A percentile compares a stretch with the other conserved stretches of the same genome.
Evolutionary conservation across 2,113 vertebrate genomes (phyloP).

Genomic region (Psittacara wagleri): DNA sequence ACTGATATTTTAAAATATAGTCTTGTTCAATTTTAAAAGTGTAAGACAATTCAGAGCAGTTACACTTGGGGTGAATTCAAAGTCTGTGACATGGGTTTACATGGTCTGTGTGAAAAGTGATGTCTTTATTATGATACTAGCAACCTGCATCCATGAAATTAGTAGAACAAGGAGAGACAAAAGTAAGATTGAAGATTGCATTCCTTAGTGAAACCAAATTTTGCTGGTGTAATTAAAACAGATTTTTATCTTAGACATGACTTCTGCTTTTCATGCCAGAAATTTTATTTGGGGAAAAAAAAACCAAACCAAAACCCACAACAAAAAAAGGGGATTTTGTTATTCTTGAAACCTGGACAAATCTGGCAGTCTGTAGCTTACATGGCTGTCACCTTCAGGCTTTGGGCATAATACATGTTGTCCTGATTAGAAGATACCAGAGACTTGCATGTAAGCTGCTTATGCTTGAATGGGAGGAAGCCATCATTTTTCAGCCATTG

Average conservation of each 20-base stretch:
- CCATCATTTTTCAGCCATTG: background rate
- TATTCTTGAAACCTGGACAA: background rate
- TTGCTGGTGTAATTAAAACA: background rate
- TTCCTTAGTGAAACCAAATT: background rate
- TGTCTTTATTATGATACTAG: background rate
- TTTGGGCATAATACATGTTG: background rate
- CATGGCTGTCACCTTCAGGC: background rate
- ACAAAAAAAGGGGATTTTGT: fast-evolving
- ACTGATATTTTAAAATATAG: background rate
- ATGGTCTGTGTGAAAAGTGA: background rate
- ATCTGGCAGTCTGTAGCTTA: background rate
- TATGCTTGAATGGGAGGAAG: background rate
- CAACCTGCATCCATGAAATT: background rate
- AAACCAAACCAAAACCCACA: fast-evolving
- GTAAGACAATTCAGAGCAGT: background rate
- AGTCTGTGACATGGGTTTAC: background rate
- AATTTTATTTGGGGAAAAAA: background rate
- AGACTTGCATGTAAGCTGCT: background rate
- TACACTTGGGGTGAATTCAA: background rate
- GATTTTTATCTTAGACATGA: background rate
- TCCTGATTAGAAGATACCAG: background rate
- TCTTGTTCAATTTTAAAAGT: background rate
- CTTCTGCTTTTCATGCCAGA: background rate
- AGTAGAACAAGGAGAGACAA: background rate
- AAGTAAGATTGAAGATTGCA: background rate